A percentile compares a stretch with the other conserved stretches of the same genome.
phyloP scores from a whole-genome alignment of 2,797 vertebrate genomes.

The Enteromius paludinosus region DNA sequence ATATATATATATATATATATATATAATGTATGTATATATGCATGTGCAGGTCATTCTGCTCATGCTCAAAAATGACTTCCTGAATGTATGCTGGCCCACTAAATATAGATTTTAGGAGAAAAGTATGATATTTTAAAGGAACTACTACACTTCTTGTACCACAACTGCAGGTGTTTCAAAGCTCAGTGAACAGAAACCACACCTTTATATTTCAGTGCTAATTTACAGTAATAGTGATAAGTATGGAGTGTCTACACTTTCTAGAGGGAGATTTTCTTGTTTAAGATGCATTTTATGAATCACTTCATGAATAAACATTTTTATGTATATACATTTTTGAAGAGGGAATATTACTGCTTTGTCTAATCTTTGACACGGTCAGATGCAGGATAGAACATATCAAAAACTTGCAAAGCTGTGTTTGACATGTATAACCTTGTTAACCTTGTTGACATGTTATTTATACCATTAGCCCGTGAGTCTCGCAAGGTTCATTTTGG shows the following conservation, averaged over 20 bases:
- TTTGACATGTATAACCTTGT: constrained; percentile 7
- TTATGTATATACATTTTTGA: neutral
- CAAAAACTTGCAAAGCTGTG: neutral
- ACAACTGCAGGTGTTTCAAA: constrained; percentile 19
- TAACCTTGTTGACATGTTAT: neutral
- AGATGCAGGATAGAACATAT: neutral
- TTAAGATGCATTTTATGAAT: neutral
- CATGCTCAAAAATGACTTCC: neutral
- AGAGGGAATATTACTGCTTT: neutral
- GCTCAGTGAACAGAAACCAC: neutral
- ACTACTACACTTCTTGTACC: neutral
- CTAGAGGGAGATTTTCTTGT: neutral
- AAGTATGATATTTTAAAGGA: neutral
- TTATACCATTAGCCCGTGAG: constrained; percentile 13
- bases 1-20: no score
- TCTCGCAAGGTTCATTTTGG: constrained; percentile 26
- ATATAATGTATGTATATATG: neutral
- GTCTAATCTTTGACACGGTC: neutral
- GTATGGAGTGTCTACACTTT: neutral
- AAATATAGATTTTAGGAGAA: neutral
- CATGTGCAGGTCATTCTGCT: neutral
- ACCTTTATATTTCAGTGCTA: constrained; percentile 10
- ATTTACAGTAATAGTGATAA: neutral
- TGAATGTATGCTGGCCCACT: neutral
- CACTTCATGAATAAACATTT: neutral